Conservation (phyloP, 2,888 invertebrate species). For the Neoaliturus tenellus region DNA sequence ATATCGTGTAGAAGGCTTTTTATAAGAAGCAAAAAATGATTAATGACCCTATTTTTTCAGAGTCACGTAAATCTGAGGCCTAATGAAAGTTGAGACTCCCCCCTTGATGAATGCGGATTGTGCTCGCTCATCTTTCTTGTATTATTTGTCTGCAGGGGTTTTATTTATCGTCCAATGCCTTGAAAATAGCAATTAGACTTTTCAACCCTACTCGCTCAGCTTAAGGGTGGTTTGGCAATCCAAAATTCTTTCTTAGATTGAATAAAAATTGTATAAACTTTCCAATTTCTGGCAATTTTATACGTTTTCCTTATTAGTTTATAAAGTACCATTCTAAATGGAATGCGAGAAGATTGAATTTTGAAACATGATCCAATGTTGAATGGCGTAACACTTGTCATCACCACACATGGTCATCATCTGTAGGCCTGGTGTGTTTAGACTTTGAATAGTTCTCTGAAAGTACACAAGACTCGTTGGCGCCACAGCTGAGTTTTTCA, state of each 20-base stretch:
- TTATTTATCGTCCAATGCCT: neutral
- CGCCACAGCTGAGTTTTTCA: neutral
- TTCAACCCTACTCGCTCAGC: no score
- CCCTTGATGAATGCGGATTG: conserved; percentile 33
- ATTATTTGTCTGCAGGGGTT: neutral
- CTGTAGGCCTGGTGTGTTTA: neutral
- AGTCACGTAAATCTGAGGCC: conserved; percentile 31
- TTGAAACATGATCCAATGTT: no score
- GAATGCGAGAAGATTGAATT: no score
- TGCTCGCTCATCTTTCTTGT: conserved; percentile 10
- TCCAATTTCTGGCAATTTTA: no score
- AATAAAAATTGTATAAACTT: no score
- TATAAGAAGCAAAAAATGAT: conserved; percentile 40
- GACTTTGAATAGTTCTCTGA: neutral
- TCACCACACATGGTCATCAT: neutral
- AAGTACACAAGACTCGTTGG: neutral
- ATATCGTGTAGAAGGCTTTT: conserved; percentile 17
- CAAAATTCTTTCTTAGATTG: no score
- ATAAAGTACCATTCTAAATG: no score
- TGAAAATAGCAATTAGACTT: neutral
- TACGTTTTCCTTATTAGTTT: no score
- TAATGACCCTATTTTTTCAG: conserved; percentile 26
- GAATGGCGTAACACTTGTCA: no score
- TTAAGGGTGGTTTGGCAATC: no score
- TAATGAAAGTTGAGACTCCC: conserved; percentile 45